Evolutionary conservation across 2,113 vertebrate species (phyloP).

Genomic region (Nicator chloris): DNA sequence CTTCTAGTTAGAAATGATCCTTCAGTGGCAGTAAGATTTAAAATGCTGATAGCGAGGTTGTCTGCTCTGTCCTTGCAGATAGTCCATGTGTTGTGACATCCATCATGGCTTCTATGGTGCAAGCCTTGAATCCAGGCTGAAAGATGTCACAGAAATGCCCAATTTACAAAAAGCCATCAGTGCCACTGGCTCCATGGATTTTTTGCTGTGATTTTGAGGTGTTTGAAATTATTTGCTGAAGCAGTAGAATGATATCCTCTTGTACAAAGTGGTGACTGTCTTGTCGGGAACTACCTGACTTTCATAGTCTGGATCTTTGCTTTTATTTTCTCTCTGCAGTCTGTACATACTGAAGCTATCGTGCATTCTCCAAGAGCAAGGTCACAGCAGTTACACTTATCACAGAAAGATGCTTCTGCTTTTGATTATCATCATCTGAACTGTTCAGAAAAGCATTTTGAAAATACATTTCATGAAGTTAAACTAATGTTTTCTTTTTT

Average conservation of each 20-base stretch:
- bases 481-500: neutral
- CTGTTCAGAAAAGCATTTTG: neutral
- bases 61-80: neutral
- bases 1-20: neutral
- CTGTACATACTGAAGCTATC: neutral
- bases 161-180: neutral
- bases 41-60: neutral
- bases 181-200: accelerated
- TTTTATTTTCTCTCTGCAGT: neutral
- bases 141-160: accelerated
- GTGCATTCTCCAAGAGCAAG: neutral
- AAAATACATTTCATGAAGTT: neutral
- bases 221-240: neutral
- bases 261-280: neutral
- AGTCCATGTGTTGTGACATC: neutral
- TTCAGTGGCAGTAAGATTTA: neutral
- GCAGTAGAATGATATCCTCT: neutral
- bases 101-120: neutral
- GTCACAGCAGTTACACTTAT: neutral
- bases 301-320: neutral
- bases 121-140: neutral
- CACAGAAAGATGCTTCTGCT: slow-evolving; percentile 9
- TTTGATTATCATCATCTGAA: neutral
- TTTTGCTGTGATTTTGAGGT: neutral
- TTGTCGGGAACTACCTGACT: neutral